phyloP scores from a whole-genome alignment of 2,113 vertebrate genomes.

The Smithornis capensis region DNA sequence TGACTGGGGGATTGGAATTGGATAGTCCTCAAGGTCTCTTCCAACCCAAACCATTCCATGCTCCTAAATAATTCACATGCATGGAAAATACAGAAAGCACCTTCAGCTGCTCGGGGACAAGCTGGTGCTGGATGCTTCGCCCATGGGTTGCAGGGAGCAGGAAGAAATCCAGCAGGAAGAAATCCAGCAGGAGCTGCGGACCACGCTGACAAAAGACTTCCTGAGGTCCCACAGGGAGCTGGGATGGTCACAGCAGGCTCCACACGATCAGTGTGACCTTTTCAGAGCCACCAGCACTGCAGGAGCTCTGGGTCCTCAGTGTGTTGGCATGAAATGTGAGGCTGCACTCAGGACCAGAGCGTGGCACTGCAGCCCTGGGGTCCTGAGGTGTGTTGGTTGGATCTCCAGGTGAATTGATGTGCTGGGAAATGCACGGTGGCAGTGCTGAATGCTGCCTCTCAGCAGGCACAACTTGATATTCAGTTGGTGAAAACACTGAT shows the following conservation, averaged over 20 bases:
- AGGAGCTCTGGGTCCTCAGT: not conserved
- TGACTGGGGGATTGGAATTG: not conserved
- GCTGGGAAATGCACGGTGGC: not conserved
- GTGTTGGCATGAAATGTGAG: not conserved
- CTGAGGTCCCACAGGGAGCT: not conserved
- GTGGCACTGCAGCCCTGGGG: no score
- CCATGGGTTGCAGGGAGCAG: not conserved
- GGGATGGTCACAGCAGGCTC: not conserved
- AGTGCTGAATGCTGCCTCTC: not conserved
- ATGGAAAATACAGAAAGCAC: not conserved
- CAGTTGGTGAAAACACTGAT: not conserved
- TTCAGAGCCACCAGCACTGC: not conserved
- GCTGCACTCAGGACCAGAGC: not conserved
- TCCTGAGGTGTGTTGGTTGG: accelerated
- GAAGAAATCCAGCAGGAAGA: not conserved
- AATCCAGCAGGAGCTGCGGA: not conserved
- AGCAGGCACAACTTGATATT: not conserved
- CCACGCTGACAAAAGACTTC: not conserved
- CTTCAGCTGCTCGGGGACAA: not conserved
- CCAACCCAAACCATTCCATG: not conserved
- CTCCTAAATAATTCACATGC: not conserved
- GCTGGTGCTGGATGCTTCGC: not conserved
- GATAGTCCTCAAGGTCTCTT: not conserved
- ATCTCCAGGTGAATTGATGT: not conserved
- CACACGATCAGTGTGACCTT: not conserved